Conservation (phyloP, 2,888 invertebrate species). For the Lobophora halterata region DNA sequence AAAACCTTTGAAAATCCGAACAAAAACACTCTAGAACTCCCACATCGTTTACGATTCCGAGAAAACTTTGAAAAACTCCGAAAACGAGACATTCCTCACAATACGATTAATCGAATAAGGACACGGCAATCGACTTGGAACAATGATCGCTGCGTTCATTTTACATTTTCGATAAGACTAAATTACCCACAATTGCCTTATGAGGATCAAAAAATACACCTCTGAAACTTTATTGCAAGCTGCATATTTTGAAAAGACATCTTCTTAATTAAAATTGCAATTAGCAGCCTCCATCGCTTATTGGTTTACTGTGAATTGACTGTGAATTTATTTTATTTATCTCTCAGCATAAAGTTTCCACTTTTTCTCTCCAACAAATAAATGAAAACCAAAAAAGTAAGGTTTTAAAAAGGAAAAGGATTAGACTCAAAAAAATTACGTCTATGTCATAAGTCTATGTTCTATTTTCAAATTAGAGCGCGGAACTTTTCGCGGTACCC, state of each 20-base stretch:
- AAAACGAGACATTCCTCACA: constrained; percentile 65
- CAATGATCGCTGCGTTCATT: constrained; percentile 41
- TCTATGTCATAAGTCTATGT: background rate
- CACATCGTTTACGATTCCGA: constrained; percentile 61
- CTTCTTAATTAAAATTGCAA: background rate
- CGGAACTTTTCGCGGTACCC: constrained; percentile 10
- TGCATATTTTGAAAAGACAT: constrained; percentile 4
- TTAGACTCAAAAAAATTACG: too few species aligned
- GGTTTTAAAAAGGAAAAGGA: too few species aligned
- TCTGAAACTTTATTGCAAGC: background rate
- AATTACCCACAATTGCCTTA: constrained; percentile 26
- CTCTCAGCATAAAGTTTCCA: too few species aligned
- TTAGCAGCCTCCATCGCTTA: too few species aligned
- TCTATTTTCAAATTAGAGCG: constrained; percentile 4
- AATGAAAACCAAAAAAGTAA: too few species aligned
- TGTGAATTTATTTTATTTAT: too few species aligned
- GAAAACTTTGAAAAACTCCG: constrained; percentile 52
- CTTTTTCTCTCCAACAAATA: too few species aligned
- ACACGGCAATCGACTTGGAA: constrained; percentile 52
- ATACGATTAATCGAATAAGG: constrained; percentile 68
- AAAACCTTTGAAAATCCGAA: constrained; percentile 43
- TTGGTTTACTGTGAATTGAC: too few species aligned
- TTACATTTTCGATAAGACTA: constrained; percentile 39
- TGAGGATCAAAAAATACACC: constrained; percentile 10
- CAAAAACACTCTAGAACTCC: constrained; percentile 61